Percentiles rank a stretch among this genome's conserved stretches.
Conservation (phyloP, 2,888 invertebrate species). For the Linnaemya vulpina region DNA sequence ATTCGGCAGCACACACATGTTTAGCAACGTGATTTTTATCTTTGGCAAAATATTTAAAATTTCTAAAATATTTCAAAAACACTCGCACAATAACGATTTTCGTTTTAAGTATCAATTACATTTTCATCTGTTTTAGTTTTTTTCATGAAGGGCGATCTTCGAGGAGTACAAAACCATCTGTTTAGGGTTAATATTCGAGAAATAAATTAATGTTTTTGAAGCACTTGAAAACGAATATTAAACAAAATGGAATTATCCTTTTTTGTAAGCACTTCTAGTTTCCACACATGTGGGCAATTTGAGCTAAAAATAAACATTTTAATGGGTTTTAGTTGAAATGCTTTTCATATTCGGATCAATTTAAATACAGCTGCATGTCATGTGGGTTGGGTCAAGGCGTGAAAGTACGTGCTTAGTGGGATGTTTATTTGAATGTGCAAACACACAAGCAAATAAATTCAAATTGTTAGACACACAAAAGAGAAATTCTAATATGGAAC, state of each 20-base stretch:
- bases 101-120: slow-evolving; percentile 58
- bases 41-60: slow-evolving; percentile 22
- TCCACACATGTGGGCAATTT: slow-evolving; percentile 35
- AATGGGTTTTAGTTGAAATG: slow-evolving; percentile 33
- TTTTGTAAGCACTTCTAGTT: not conserved
- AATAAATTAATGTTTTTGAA: not conserved
- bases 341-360: slow-evolving; percentile 14
- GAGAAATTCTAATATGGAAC: slow-evolving; percentile 1
- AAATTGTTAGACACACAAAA: slow-evolving; percentile 39
- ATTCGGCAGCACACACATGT: slow-evolving; percentile 14
- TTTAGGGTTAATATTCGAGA: slow-evolving; percentile 11
- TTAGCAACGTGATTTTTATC: slow-evolving; percentile 42
- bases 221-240: slow-evolving; percentile 50
- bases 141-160: slow-evolving; percentile 38
- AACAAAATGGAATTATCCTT: slow-evolving; percentile 42
- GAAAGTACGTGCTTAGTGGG: slow-evolving; percentile 52
- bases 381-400: slow-evolving; percentile 68
- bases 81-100: slow-evolving; percentile 7
- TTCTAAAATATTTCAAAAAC: slow-evolving; percentile 34
- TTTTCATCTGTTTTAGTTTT: slow-evolving; percentile 47
- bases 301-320: slow-evolving; percentile 25
- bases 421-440: slow-evolving; percentile 19
- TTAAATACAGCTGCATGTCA: slow-evolving; percentile 66
- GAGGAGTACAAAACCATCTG: slow-evolving; percentile 52
- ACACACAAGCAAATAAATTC: slow-evolving; percentile 20